Base-by-base conservation (phyloP, 2,888 invertebrate species). In the Lycia hirtaria region DNA sequence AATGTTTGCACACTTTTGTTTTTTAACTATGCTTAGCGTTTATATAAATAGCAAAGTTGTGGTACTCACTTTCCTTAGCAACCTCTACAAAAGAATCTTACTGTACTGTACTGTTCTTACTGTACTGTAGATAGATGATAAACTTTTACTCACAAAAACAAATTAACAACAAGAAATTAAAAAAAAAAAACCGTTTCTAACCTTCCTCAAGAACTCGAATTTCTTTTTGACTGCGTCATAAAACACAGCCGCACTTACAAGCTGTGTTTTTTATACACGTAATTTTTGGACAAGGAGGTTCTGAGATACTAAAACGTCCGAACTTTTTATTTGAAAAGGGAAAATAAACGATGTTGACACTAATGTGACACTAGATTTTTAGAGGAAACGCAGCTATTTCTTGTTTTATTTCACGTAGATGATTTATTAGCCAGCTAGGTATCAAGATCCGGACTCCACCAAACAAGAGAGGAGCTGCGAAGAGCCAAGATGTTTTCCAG, bases 161-260 rank as follows among this genome's bases (percentile, higher is more conserved):
- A 10, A 7, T 10, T 3, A 4, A 28, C 9, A 28, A 30, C 30
- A 30, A n/a, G 12, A 1, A 12, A 12, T 10, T 12, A 3, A 30
- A 12, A 30, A 12, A 3, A 12, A 14, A 6, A 12, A 12, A 6
- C 14, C 5, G 6, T 32, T 32, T 17, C 9, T 15, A 48, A 49
- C 4, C 35, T 45, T 15, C 37, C 17, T 3, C 26, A 19, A 7
- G 5, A 30, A 33, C 20, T 14, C 28, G 30, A 49, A 9, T 41
- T 51, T 47, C 19, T 33, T 22, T 41, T 6, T 40, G 51, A 56
- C 30, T 40, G 35, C 22, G 40, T 51, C 51, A 30, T 57, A 57
- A 57, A 52, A 47, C 15, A 41, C 56, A 51, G 52, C 26, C 47
- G 38, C 28, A 56, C 28, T 19, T 24, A 41, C 44, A 44, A 38